A percentile compares a stretch with the other conserved stretches of the same genome.
phyloP scores from a whole-genome alignment of 2,113 vertebrate species.

The Brachyistius frenatus region DNA sequence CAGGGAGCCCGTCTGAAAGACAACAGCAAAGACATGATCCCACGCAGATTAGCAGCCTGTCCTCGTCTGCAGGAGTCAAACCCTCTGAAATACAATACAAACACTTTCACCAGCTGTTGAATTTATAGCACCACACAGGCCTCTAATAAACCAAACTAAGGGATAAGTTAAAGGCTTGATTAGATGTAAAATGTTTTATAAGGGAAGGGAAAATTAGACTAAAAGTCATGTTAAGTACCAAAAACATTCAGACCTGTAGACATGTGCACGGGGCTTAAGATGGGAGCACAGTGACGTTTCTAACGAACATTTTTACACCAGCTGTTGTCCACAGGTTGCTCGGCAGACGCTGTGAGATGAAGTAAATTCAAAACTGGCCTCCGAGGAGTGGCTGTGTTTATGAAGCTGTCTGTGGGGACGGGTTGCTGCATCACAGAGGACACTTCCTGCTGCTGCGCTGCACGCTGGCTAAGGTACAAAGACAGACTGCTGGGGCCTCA shows the following conservation, averaged over 20 bases:
- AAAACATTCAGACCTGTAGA: too few species aligned
- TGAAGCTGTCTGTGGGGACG: slow-evolving; percentile 33
- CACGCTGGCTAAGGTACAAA: slow-evolving; percentile 28
- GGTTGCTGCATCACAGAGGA: slow-evolving; percentile 7
- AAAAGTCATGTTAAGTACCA: background rate
- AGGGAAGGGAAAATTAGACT: too few species aligned
- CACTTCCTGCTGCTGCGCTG: slow-evolving; percentile 42
- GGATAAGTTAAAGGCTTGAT: background rate
- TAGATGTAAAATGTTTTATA: background rate
- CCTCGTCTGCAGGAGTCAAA: background rate
- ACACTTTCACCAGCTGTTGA: too few species aligned
- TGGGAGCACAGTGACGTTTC: background rate
- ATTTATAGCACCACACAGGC: too few species aligned
- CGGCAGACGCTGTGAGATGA: slow-evolving; percentile 27
- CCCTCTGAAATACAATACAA: too few species aligned
- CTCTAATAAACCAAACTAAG: too few species aligned
- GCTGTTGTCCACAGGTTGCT: slow-evolving; percentile 30
- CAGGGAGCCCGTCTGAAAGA: slow-evolving; percentile 79
- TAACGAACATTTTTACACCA: slow-evolving; percentile 9
- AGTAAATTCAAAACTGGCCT: slow-evolving; percentile 12
- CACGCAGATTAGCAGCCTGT: background rate
- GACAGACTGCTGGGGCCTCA: slow-evolving; percentile 26
- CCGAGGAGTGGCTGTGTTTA: slow-evolving; percentile 42
- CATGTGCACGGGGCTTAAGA: too few species aligned
- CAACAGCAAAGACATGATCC: background rate